These are phyloP conservation scores for Drosophila paranaensis DNA, from an alignment of 2,888 invertebrate genomes.

Conservation along the genomic window DNA sequence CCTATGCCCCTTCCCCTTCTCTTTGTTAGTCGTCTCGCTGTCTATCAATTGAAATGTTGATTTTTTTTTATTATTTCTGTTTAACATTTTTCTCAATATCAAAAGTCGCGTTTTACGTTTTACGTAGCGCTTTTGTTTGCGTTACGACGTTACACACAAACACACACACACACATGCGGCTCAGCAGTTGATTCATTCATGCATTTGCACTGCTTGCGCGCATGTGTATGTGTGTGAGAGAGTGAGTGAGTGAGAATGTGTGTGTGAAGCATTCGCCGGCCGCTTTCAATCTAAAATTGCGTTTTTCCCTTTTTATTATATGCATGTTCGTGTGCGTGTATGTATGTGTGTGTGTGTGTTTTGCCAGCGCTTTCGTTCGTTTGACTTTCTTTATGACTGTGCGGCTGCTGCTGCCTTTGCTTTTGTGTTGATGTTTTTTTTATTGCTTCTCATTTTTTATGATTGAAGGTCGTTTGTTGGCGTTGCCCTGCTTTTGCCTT, in stretches of 20 bases:
- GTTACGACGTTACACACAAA: constrained; percentile 36
- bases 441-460: constrained; percentile 65
- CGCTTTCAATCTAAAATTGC: constrained; percentile 65
- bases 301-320: constrained; percentile 55
- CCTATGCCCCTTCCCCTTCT: constrained; percentile 2
- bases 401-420: constrained; percentile 27
- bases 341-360: constrained; percentile 13
- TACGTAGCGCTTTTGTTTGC: constrained; percentile 48
- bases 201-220: constrained; percentile 54
- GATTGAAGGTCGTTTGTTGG: constrained; percentile 71
- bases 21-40: constrained; percentile 28
- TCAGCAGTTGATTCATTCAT: constrained; percentile 64
- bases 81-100: constrained; percentile 40
- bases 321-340: constrained; percentile 6
- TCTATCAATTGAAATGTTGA: constrained; percentile 50
- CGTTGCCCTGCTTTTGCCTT: constrained; percentile 23
- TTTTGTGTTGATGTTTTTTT: constrained; percentile 51
- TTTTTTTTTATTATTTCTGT: constrained; percentile 22
- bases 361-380: constrained; percentile 49
- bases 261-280: constrained; percentile 23
- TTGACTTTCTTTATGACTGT: constrained; percentile 63
- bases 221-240: background rate
- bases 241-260: background rate
- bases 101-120: constrained; percentile 56
- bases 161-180: constrained; percentile 8